Percentiles rank a stretch among this genome's conserved stretches.
Conservation (phyloP, 2,888 invertebrate species). For the Noctuana brunneofusca region DNA sequence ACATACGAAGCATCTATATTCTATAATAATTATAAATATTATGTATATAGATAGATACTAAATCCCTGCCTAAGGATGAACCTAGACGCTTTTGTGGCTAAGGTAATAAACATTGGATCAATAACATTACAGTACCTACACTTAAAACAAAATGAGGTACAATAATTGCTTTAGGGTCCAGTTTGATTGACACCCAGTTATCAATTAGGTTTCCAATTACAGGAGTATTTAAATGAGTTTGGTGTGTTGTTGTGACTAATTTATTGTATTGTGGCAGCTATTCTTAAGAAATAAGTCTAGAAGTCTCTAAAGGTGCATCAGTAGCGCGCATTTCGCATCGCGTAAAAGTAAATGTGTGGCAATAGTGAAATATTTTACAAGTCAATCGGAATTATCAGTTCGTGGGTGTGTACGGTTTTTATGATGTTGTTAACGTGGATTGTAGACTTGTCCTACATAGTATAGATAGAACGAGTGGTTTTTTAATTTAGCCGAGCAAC, state of each 20-base stretch:
- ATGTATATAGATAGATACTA: too few species aligned
- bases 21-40: too few species aligned
- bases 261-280: background rate
- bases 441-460: slow-evolving; percentile 22
- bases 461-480: slow-evolving; percentile 33
- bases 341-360: slow-evolving; percentile 27
- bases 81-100: too few species aligned
- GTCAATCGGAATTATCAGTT: slow-evolving; percentile 41
- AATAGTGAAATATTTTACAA: slow-evolving; percentile 35
- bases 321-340: slow-evolving; percentile 18
- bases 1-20: too few species aligned
- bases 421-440: slow-evolving; percentile 33
- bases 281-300: slow-evolving; percentile 36
- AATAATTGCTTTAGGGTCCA: too few species aligned
- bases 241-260: background rate
- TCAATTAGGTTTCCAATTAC: too few species aligned
- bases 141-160: too few species aligned
- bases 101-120: too few species aligned
- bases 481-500: slow-evolving; percentile 46
- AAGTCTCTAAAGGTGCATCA: slow-evolving; percentile 26
- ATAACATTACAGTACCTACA: too few species aligned
- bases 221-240: background rate
- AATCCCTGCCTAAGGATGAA: too few species aligned
- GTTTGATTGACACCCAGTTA: too few species aligned
- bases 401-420: slow-evolving; percentile 44